Evolutionary conservation across 2,797 vertebrate genomes (phyloP).

Genomic region (Enteromius radiatus): DNA sequence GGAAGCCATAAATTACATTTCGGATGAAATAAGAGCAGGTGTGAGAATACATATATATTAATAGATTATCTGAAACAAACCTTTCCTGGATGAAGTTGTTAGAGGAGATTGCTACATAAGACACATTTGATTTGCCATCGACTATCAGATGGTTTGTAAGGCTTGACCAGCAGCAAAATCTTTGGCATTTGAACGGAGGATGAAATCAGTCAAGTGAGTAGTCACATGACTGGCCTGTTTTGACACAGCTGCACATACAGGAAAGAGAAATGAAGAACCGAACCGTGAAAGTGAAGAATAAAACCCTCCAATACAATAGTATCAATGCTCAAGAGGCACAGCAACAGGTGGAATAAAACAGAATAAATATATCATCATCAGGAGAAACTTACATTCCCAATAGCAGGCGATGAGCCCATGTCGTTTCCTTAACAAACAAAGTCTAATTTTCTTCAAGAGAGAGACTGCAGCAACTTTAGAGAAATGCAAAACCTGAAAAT

Average conservation of each 20-base stretch:
- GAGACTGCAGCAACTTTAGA: background rate
- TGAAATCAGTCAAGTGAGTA: background rate
- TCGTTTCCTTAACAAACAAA: background rate
- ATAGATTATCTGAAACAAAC: background rate
- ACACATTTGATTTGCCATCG: background rate
- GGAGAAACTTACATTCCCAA: background rate
- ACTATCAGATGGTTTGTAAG: background rate
- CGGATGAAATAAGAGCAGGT: background rate
- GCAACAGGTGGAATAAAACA: background rate
- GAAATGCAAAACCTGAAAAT: background rate
- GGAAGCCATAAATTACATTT: background rate
- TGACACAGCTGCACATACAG: slow-evolving; percentile 42
- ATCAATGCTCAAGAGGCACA: slow-evolving; percentile 60
- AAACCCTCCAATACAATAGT: slow-evolving; percentile 50
- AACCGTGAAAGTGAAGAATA: slow-evolving; percentile 19
- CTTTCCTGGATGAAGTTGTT: background rate
- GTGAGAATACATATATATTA: background rate
- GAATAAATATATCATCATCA: background rate
- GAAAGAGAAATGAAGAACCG: slow-evolving; percentile 19
- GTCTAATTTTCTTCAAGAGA: background rate
- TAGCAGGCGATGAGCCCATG: background rate
- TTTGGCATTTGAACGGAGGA: background rate
- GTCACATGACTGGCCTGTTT: slow-evolving; percentile 18
- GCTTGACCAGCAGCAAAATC: background rate
- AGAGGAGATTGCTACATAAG: background rate